Evolutionary conservation across 2,888 invertebrate genomes (phyloP).

Genomic region (Epistrophe grossulariae): DNA sequence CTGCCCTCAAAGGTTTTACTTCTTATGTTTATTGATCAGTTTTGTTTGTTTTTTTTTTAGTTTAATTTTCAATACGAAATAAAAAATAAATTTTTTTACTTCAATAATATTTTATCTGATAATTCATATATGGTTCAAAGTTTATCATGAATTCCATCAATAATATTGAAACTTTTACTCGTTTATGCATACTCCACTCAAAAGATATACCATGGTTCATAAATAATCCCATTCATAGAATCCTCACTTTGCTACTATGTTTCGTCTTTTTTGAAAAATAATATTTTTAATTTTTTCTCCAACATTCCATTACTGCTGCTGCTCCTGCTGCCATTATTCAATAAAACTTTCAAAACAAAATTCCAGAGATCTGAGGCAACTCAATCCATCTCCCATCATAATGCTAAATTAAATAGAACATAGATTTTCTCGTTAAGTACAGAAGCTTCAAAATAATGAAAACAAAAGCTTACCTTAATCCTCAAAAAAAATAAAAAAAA

Average conservation of each 20-base stretch:
- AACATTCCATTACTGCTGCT: background rate
- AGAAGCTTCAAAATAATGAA: slow-evolving; percentile 30
- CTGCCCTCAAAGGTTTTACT: no score
- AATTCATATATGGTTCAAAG: no score
- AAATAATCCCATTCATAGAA: background rate
- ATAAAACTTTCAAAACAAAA: slow-evolving; percentile 4
- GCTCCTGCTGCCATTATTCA: background rate
- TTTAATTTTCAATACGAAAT: no score
- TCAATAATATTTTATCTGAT: no score
- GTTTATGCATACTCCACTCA: background rate
- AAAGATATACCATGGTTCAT: background rate
- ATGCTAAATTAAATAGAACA: slow-evolving; percentile 15
- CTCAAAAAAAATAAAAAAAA: background rate
- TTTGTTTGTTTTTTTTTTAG: no score
- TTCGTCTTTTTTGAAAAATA: background rate
- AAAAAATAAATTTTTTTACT: no score
- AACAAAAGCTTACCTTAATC: slow-evolving; percentile 40
- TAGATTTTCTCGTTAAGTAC: slow-evolving; percentile 12
- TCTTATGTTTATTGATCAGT: no score
- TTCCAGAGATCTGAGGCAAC: background rate
- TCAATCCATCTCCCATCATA: background rate
- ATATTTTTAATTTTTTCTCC: background rate
- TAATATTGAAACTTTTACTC: no score
- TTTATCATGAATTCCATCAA: no score
- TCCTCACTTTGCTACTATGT: background rate